Percentiles rank a stretch among this genome's conserved stretches.
phyloP scores from a whole-genome alignment of 23 tunicate species.

The Ciona savignyi region DNA sequence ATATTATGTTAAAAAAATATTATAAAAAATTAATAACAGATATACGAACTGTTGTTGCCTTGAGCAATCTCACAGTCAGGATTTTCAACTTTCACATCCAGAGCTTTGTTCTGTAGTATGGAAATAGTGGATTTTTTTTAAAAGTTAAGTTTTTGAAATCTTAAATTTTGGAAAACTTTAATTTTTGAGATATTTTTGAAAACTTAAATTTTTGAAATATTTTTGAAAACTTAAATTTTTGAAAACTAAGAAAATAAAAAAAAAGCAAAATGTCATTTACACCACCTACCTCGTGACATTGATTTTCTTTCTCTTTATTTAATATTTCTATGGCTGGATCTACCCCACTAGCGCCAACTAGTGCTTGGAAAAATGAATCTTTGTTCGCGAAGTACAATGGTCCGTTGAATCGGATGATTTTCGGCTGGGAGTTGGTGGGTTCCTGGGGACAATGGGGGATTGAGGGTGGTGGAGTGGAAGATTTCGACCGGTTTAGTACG shows the following conservation, averaged over 20 bases:
- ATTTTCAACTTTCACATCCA: not conserved
- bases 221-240: too few species aligned
- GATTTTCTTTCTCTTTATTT: conserved; percentile 26
- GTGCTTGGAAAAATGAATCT: conserved; percentile 21
- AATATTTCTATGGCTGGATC: conserved; percentile 37
- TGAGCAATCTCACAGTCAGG: not conserved
- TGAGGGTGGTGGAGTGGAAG: too few species aligned
- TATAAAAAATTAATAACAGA: too few species aligned
- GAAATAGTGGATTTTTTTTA: too few species aligned
- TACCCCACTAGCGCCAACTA: conserved; percentile 15
- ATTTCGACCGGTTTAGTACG: too few species aligned
- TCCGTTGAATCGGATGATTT: conserved; percentile 32
- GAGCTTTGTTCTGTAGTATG: not conserved
- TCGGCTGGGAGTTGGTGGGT: not conserved
- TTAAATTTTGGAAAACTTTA: too few species aligned
- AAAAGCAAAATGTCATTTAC: not conserved
- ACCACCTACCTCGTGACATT: not conserved
- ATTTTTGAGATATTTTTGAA: too few species aligned
- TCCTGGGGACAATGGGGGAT: too few species aligned
- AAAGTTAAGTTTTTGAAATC: too few species aligned
- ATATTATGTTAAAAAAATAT: too few species aligned
- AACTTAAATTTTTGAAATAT: too few species aligned
- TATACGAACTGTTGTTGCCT: not conserved
- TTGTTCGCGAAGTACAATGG: conserved; percentile 62
- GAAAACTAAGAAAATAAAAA: not conserved